phyloP scores from a whole-genome alignment of 2,888 invertebrate genomes.

The Hypomecis punctinalis region DNA sequence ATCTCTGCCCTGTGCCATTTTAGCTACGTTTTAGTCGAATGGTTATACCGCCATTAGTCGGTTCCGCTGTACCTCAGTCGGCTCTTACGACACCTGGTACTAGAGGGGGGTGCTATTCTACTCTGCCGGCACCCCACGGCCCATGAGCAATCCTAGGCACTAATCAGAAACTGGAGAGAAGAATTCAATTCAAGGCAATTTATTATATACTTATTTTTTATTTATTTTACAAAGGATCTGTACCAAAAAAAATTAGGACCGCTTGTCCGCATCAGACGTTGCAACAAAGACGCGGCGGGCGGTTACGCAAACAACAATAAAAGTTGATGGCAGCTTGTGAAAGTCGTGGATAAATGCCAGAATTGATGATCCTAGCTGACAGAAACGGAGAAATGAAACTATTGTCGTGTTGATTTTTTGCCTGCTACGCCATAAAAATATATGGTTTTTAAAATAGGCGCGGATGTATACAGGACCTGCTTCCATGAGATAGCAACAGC shows the following conservation, averaged over 20 bases:
- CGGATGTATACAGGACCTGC: neutral
- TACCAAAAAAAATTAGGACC: constrained; percentile 33
- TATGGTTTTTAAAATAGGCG: neutral
- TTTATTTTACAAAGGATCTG: constrained; percentile 2
- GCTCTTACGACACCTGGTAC: too few relatives aligned
- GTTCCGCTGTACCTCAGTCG: too few relatives aligned
- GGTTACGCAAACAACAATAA: constrained; percentile 37
- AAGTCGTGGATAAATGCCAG: constrained; percentile 35
- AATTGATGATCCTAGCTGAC: constrained; percentile 31
- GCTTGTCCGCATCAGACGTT: constrained; percentile 24
- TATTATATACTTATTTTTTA: neutral
- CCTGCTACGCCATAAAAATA: constrained; percentile 8
- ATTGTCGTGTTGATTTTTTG: constrained; percentile 7
- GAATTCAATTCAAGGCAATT: neutral
- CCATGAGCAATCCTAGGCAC: too few relatives aligned
- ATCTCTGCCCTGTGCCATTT: too few relatives aligned
- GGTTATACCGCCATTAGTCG: too few relatives aligned
- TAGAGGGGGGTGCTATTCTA: too few relatives aligned
- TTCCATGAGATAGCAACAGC: too few relatives aligned
- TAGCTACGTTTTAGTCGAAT: too few relatives aligned
- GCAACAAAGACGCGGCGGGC: constrained; percentile 31
- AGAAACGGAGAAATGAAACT: constrained; percentile 22
- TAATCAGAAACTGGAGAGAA: neutral
- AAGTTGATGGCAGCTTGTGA: constrained; percentile 31
- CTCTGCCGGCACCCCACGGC: too few relatives aligned